phyloP scores from a whole-genome alignment of 2,113 vertebrate species.

The Mirounga angustirostris region DNA sequence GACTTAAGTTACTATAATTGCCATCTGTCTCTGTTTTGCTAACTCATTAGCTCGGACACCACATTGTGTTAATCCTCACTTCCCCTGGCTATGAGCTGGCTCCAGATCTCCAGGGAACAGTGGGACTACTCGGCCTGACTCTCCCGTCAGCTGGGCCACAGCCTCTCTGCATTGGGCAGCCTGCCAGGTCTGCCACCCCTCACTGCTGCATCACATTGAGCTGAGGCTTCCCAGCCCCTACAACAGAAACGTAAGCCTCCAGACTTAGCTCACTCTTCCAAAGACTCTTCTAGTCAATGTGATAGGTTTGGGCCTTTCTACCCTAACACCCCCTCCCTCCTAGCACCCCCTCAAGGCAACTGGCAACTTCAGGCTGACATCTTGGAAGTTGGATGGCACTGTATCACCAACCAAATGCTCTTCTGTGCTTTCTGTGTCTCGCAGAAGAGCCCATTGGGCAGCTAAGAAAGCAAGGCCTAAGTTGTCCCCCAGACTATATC shows the following conservation, averaged over 20 bases:
- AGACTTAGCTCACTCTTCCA: not conserved
- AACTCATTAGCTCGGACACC: constrained; percentile 82
- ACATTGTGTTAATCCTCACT: constrained; percentile 81
- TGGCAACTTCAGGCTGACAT: not conserved
- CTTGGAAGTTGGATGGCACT: not conserved
- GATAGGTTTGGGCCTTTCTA: not conserved
- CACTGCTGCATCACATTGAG: not conserved
- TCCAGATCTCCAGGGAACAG: constrained; percentile 69
- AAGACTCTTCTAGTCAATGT: not conserved
- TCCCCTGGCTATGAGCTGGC: constrained; percentile 75
- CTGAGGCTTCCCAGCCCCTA: not conserved
- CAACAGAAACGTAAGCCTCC: not conserved
- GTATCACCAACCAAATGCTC: not conserved
- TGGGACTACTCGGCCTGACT: constrained; percentile 41
- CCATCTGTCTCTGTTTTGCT: constrained; percentile 85
- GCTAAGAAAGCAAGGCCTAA: not conserved
- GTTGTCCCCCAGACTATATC: not conserved
- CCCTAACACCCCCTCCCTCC: not conserved
- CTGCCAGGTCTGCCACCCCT: constrained; percentile 47
- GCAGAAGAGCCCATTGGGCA: not conserved
- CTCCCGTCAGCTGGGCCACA: constrained; percentile 62
- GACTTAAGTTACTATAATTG: constrained; percentile 78
- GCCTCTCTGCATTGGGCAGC: constrained; percentile 33
- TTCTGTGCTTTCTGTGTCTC: not conserved
- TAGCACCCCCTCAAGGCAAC: not conserved